Base-by-base conservation (phyloP, 1,140 invertebrate species). In the Calycopis cecrops region DNA sequence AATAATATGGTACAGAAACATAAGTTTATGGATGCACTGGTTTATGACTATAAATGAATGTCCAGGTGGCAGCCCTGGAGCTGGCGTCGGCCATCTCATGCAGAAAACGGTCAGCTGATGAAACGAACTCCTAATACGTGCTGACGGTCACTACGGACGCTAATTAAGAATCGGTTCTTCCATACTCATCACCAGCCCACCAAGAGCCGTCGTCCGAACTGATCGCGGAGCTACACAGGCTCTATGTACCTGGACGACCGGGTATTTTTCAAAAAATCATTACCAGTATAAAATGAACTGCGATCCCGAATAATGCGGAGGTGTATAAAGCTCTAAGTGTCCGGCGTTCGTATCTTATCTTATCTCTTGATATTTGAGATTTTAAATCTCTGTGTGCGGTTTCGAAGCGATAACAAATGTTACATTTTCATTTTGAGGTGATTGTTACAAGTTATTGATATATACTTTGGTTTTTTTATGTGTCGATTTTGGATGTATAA, bases 351-450 rank as follows among this genome's bases (percentile, higher is more conserved):
- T 56, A 28, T 57, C 61, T 80, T 79, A 80, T 82, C 79, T 84
- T 84, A 84, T 84, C 78, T 68, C 73, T 69, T 81, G 78, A 84
- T 84, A 77, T 76, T 69, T 68, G 69, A 77, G 78, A 79, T 80
- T 76, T 63, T 63, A 73, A 69, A 65, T 67, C 76, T 74, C 48
- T 65, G 79, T 84, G 80, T 84, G 80, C 79, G 80, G 77, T 84
- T 81, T 76, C 67, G 17, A 59, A 28, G 21, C 21, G 52, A 65
- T 65, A 65, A 59, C 55, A 51, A 55, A 60, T 62, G 51, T 44
- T 44, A 16, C 12, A 18, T 14, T 44, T 44, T 53, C 14, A 53
- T 53, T 53, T 35, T 11, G 17, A 51, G 35, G 49, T 38, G n/a
- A 37, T 51, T 51, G 49, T 35, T 16, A 35, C 11, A 17, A 16